Evolutionary conservation across 35 echinoderm and acorn worm species (phyloP).

Genomic region (Diadema setosum): DNA sequence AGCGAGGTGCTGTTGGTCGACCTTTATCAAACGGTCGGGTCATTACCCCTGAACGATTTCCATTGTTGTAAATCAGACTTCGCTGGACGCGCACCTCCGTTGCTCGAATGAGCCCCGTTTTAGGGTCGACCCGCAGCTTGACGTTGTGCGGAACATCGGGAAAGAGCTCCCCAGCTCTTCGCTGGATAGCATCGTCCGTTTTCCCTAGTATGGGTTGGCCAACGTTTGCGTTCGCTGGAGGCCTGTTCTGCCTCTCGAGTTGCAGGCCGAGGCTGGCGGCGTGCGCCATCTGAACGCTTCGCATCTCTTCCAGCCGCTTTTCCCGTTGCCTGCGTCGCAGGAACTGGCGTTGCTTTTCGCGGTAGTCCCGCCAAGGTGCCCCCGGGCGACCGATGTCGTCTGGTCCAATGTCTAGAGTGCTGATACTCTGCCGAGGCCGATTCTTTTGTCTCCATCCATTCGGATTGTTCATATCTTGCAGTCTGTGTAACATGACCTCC

Average conservation of each 20-base stretch:
- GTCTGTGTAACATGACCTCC: conserved; percentile 45
- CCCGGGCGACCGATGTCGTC: neutral
- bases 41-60: neutral
- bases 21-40: neutral
- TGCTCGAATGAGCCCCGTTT: neutral
- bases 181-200: neutral
- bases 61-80: neutral
- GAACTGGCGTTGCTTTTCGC: conserved; percentile 79
- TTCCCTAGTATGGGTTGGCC: neutral
- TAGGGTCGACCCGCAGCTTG: neutral
- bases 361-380: conserved; percentile 42
- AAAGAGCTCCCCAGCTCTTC: neutral
- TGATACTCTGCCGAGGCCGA: neutral
- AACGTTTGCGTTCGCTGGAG: neutral
- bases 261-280: conserved; percentile 13
- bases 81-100: neutral
- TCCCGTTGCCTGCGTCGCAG: conserved; percentile 53
- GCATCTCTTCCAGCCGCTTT: conserved; percentile 28
- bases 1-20: neutral
- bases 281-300: conserved; percentile 42
- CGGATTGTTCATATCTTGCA: conserved; percentile 51
- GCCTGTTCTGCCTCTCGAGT: conserved; percentile 7
- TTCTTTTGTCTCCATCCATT: conserved; percentile 12
- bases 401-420: too few species aligned
- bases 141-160: neutral